These are phyloP conservation scores for Hydractinia echinata DNA, from an alignment of 30 jellyfish, hydroid and myxozoan species.

Conservation along the genomic window DNA sequence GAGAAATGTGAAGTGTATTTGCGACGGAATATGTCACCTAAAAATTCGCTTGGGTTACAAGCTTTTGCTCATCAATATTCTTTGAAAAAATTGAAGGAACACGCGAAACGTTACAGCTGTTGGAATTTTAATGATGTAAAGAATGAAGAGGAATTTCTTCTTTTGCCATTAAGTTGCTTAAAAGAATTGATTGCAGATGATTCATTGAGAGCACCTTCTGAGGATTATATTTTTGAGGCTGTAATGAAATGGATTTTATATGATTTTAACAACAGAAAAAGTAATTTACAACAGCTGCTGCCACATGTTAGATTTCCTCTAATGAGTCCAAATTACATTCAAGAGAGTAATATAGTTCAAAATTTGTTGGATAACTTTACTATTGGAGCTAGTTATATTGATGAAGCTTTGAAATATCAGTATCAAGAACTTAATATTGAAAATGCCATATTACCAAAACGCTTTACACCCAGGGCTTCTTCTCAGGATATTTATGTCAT, in stretches of 20 bases:
- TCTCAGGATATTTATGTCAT: slow-evolving; percentile 86
- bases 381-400: slow-evolving; percentile 45
- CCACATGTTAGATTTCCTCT: slow-evolving; percentile 69
- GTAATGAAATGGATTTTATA: slow-evolving; percentile 76
- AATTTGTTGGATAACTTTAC: slow-evolving; percentile 56
- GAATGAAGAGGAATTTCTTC: slow-evolving; percentile 64
- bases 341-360: slow-evolving; percentile 57
- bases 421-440: neutral
- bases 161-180: slow-evolving; percentile 55
- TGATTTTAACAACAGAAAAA: slow-evolving; percentile 51
- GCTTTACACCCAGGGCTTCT: slow-evolving; percentile 69
- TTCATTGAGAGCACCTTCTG: slow-evolving; percentile 76
- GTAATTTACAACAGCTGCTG: slow-evolving; percentile 31
- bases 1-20: slow-evolving; percentile 72
- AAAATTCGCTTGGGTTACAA: slow-evolving; percentile 71
- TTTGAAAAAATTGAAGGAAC: slow-evolving; percentile 52
- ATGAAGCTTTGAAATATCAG: slow-evolving; percentile 58
- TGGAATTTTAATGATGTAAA: slow-evolving; percentile 86
- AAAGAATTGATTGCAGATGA: slow-evolving; percentile 63
- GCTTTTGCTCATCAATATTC: slow-evolving; percentile 73
- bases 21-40: slow-evolving; percentile 76
- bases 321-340: slow-evolving; percentile 56
- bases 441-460: slow-evolving; percentile 24
- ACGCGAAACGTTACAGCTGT: slow-evolving; percentile 71
- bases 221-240: slow-evolving; percentile 71